Base-by-base conservation (phyloP, 2,888 invertebrate genomes). In the Melinopterus prodromus region DNA sequence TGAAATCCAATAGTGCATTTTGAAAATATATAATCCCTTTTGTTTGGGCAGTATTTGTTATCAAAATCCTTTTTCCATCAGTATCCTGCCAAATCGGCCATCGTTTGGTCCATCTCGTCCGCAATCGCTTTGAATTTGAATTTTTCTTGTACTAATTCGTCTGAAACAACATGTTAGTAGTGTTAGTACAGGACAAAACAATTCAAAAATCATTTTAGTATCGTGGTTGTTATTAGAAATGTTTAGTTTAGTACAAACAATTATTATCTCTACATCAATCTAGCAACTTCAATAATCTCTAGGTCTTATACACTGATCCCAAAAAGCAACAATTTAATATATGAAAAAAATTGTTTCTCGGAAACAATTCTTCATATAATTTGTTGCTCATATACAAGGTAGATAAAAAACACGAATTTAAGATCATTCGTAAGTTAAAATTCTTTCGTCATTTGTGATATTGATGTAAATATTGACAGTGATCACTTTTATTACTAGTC, bases 41-140 rank as follows among this genome's bases (percentile, higher is more conserved):
- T 53, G 53, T 7, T 53, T 16, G 77, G 80, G 80, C 80, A 80
- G 78, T 80, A 76, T 76, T 69, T n/a, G 35, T 70, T 76, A 14
- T 12, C 53, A 71, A 53, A 75, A 74, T 75, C 71, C 14, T 75
- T n/a, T 9, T 37, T 76, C 36, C 53, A 69, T 81, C 94, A 97
- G 91, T 97, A 97, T 87, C 96, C 98, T 88, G 96, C 96, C 88
- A 98, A 92, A 90, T 99, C 98, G 84, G 98, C 97, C 90, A 98
- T 98, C 82, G 98, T 98, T 90, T 96, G 95, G 91, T 98, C 98
- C 93, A 99, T 94, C 91, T 99, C 98, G 90, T 98, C 98, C 86
- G 98, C 98, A 90, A 99, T 98, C 85, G 95, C 95, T 93, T 99
- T 99, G 94, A 97, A 99, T 92, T 97, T 97, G 93, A 97, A 97